These are phyloP conservation scores for Channallabes apus DNA, from an alignment of 2,797 vertebrate genomes.

Conservation along the genomic window DNA sequence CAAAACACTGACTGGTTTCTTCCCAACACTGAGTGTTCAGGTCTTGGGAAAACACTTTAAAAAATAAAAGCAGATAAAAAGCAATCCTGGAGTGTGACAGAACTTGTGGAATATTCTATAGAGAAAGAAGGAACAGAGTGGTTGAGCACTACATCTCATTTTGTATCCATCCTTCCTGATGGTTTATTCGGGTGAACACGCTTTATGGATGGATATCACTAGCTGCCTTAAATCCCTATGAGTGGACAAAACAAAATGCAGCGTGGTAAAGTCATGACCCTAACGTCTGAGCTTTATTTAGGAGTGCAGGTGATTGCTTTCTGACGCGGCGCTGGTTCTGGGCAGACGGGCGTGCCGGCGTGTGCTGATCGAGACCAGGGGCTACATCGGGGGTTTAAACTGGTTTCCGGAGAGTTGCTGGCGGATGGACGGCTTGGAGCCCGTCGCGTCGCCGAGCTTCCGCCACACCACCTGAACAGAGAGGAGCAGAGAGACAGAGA, in stretches of 20 bases:
- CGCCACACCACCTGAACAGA: slow-evolving; percentile 88
- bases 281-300: slow-evolving; percentile 9
- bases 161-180: neutral
- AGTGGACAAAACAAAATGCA: slow-evolving; percentile 31
- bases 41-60: neutral
- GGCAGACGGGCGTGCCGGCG: slow-evolving; percentile 33
- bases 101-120: neutral
- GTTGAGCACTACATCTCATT: neutral
- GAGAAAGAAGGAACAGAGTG: neutral
- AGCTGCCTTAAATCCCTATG: slow-evolving; percentile 52
- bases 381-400: slow-evolving; percentile 86
- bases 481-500: slow-evolving; percentile 12
- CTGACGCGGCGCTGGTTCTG: slow-evolving; percentile 18
- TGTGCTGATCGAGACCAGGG: slow-evolving; percentile 17
- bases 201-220: slow-evolving; percentile 12
- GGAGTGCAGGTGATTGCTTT: slow-evolving; percentile 6
- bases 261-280: neutral
- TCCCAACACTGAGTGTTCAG: neutral
- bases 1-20: neutral
- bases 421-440: slow-evolving; percentile 85
- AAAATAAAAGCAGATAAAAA: neutral
- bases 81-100: neutral
- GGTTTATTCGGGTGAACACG: neutral
- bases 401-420: slow-evolving; percentile 91
- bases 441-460: slow-evolving; percentile 87